Percentiles rank a stretch among this genome's conserved stretches.
These are phyloP conservation scores for Corythoichthys haematopterus DNA, from an alignment of 2,113 vertebrate genomes.

Conservation along the genomic window DNA sequence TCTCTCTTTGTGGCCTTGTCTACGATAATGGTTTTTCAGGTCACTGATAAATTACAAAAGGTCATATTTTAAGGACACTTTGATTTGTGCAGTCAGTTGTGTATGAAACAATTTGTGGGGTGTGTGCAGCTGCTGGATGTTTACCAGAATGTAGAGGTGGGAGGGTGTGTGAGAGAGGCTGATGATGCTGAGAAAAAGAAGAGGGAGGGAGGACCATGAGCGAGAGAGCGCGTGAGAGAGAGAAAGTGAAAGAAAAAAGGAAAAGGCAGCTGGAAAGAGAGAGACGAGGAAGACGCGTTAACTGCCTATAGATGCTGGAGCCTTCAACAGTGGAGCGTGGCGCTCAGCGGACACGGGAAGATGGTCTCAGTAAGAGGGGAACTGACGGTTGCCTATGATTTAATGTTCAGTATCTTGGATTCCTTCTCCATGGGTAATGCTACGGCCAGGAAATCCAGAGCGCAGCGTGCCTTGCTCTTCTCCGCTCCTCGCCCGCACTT, in stretches of 20 bases:
- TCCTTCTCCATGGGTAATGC: constrained; percentile 86
- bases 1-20: constrained; percentile 11
- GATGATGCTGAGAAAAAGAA: constrained; percentile 52
- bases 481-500: constrained; percentile 31
- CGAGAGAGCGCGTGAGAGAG: constrained; percentile 18
- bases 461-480: constrained; percentile 49
- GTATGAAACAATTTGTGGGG: constrained; percentile 13
- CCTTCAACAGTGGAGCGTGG: constrained; percentile 69
- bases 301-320: constrained; percentile 74
- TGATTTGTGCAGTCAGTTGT: constrained; percentile 29
- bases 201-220: constrained; percentile 50
- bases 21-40: constrained; percentile 25
- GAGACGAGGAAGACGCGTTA: constrained; percentile 54
- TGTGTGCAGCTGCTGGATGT: constrained; percentile 40
- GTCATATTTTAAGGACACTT: constrained; percentile 38
- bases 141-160: constrained; percentile 42
- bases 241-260: constrained; percentile 37
- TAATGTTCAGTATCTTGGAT: constrained; percentile 84
- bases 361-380: constrained; percentile 83
- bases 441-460: constrained; percentile 59
- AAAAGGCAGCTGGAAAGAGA: constrained; percentile 53
- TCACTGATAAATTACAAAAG: constrained; percentile 26
- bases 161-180: constrained; percentile 18
- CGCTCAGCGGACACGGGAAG: constrained; percentile 78
- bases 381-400: constrained; percentile 86